phyloP scores from a whole-genome alignment of 2,888 invertebrate species.

The Meliscaeva auricollis region DNA sequence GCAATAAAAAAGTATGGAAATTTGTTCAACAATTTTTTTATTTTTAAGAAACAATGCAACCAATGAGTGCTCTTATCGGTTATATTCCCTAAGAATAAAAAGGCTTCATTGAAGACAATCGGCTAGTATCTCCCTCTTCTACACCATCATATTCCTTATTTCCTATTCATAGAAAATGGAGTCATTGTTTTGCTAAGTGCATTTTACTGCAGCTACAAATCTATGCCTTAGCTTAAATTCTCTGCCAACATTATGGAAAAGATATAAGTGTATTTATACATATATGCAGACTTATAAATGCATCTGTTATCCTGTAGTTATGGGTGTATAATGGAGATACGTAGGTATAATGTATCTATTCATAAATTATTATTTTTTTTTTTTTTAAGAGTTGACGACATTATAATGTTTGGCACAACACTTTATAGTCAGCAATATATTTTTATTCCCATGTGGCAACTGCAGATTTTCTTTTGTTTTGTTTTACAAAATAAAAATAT shows the following conservation, averaged over 20 bases:
- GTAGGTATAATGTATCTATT: background rate
- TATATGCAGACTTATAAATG: conserved; percentile 18
- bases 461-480: conserved; percentile 57
- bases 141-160: background rate
- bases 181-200: conserved; percentile 44
- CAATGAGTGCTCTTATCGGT: background rate
- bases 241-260: conserved; percentile 25
- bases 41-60: conserved; percentile 24
- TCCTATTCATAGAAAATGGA: conserved; percentile 12
- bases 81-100: conserved; percentile 19
- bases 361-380: background rate
- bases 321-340: too few species aligned
- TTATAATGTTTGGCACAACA: conserved; percentile 55
- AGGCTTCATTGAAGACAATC: conserved; percentile 18
- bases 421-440: conserved; percentile 26
- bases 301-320: conserved; percentile 37
- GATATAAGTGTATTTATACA: background rate
- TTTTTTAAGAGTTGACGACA: conserved; percentile 45
- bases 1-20: too few species aligned
- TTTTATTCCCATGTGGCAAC: conserved; percentile 47
- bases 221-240: conserved; percentile 1
- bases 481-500: conserved; percentile 22
- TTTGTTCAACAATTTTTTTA: background rate
- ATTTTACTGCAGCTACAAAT: conserved; percentile 45
- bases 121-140: background rate